phyloP scores from a whole-genome alignment of 2,888 invertebrate genomes.

The Crioceris asparagi region DNA sequence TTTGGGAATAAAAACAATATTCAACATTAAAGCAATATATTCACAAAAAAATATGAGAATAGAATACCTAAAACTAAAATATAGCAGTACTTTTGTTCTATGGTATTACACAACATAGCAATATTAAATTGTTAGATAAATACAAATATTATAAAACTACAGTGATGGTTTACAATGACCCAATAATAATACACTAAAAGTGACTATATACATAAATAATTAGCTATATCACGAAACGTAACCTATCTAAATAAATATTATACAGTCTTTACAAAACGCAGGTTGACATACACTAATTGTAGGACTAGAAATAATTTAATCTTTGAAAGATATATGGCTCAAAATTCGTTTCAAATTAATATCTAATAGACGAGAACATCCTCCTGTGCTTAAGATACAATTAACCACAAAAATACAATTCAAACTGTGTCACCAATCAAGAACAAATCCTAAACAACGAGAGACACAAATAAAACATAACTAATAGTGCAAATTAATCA shows the following conservation, averaged over 20 bases:
- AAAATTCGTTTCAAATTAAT: slow-evolving; percentile 6
- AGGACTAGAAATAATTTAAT: slow-evolving; percentile 22
- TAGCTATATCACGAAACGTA: slow-evolving; percentile 20
- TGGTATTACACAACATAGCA: slow-evolving; percentile 7
- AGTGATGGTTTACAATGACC: slow-evolving; percentile 12
- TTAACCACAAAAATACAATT: slow-evolving; percentile 8
- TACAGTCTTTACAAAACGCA: slow-evolving; percentile 20
- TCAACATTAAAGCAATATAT: slow-evolving; percentile 16
- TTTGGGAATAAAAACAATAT: background rate
- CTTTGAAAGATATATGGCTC: slow-evolving; percentile 18
- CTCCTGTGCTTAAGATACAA: background rate
- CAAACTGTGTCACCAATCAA: slow-evolving; percentile 2
- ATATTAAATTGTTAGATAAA: slow-evolving; percentile 8
- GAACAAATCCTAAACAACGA: background rate
- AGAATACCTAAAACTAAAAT: slow-evolving; percentile 3
- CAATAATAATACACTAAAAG: slow-evolving; percentile 10
- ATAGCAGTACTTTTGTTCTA: slow-evolving; percentile 1
- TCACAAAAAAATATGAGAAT: slow-evolving; percentile 8
- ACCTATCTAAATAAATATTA: slow-evolving; percentile 17
- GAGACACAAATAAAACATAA: background rate
- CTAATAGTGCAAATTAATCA: slow-evolving; percentile 1
- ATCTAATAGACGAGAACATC: slow-evolving; percentile 11
- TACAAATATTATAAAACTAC: slow-evolving; percentile 24
- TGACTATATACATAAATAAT: slow-evolving; percentile 18
- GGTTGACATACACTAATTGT: slow-evolving; percentile 11